phyloP scores from a whole-genome alignment of 2,797 vertebrate genomes.

The Squalus acanthias region DNA sequence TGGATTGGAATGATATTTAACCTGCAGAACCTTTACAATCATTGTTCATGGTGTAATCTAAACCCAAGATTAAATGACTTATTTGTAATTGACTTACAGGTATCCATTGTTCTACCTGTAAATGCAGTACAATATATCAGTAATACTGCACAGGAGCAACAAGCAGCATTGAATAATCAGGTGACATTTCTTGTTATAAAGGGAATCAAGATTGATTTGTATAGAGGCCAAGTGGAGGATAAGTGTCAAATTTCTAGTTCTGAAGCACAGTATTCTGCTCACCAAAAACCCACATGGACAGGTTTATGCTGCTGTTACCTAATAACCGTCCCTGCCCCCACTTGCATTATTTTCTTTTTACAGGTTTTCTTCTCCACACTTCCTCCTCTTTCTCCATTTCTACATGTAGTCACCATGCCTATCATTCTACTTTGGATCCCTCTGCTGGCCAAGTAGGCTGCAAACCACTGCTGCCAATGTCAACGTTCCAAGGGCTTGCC shows the following conservation, averaged over 20 bases:
- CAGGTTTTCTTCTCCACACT: background rate
- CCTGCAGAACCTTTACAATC: background rate
- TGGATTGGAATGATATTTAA: background rate
- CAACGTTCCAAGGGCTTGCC: background rate
- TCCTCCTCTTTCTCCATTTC: background rate
- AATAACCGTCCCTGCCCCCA: background rate
- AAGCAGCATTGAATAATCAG: background rate
- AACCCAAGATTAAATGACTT: background rate
- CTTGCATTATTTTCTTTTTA: background rate
- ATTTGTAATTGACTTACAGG: background rate
- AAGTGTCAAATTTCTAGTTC: conserved; percentile 11
- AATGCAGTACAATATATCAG: background rate
- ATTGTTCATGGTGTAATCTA: background rate
- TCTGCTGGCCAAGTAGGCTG: background rate
- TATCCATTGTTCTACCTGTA: background rate
- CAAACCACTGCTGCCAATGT: background rate
- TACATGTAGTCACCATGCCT: too few species aligned
- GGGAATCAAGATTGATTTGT: background rate
- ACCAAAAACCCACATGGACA: background rate
- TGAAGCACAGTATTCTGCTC: background rate
- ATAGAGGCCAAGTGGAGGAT: background rate
- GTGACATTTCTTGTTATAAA: background rate
- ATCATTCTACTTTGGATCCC: background rate
- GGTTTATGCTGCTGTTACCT: background rate
- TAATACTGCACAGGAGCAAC: background rate